phyloP scores from a whole-genome alignment of 1,140 invertebrate genomes.

The Bombyx mandarina region DNA sequence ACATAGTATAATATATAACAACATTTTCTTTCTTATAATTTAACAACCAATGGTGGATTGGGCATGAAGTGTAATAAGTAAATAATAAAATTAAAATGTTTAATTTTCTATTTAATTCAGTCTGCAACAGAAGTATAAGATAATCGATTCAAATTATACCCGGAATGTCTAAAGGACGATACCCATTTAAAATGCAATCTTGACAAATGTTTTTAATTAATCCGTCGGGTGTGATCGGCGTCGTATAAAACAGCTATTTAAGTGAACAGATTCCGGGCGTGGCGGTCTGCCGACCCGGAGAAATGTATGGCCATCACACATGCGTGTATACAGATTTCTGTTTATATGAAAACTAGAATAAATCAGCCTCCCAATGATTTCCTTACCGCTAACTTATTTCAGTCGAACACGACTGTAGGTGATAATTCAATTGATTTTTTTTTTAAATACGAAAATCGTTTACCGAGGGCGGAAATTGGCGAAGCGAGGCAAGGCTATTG shows the following conservation, averaged over 20 bases:
- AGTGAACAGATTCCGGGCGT: constrained; percentile 36
- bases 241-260: constrained; percentile 29
- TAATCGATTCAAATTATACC: too few relatives aligned
- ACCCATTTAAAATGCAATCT: constrained; percentile 31
- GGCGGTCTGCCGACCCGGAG: constrained; percentile 11
- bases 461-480: constrained; percentile 60
- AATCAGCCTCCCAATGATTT: too few relatives aligned
- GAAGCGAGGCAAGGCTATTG: constrained; percentile 54
- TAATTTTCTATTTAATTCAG: too few relatives aligned
- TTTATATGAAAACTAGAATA: too few relatives aligned
- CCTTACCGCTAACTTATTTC: too few relatives aligned
- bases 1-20: too few relatives aligned
- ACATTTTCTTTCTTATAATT: too few relatives aligned
- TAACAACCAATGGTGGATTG: too few relatives aligned
- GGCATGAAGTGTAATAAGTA: too few relatives aligned
- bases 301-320: constrained; percentile 15
- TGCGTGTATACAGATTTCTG: too few relatives aligned
- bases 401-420: constrained; percentile 1
- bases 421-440: not conserved
- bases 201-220: constrained; percentile 46
- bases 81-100: too few relatives aligned
- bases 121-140: too few relatives aligned
- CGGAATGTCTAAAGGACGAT: constrained; percentile 15
- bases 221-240: constrained; percentile 31
- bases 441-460: constrained; percentile 28